Conservation (phyloP, 1,140 invertebrate species). For the Trypoxylus dichotomus region DNA sequence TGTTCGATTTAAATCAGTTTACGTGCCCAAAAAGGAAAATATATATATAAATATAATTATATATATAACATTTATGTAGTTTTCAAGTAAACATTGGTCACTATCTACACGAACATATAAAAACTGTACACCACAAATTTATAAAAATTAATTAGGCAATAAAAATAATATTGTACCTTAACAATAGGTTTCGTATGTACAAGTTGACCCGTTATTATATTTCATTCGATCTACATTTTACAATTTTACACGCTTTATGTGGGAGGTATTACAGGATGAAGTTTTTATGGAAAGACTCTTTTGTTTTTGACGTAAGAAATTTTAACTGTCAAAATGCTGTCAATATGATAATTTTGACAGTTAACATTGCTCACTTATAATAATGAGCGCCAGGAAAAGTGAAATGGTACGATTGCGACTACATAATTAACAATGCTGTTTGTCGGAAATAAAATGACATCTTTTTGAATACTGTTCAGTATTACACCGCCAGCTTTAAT, state of each 20-base stretch:
- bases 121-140: slow-evolving; percentile 49
- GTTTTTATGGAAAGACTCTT: no score
- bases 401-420: no score
- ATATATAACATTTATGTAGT: slow-evolving; percentile 49
- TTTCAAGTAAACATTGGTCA: slow-evolving; percentile 44
- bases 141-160: slow-evolving; percentile 34
- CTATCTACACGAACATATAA: slow-evolving; percentile 45
- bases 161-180: slow-evolving; percentile 44
- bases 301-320: no score
- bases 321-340: no score
- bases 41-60: slow-evolving; percentile 23
- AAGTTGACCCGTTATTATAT: slow-evolving; percentile 4
- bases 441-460: no score
- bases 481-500: no score
- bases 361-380: no score
- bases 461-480: no score
- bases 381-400: no score
- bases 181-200: slow-evolving; percentile 42
- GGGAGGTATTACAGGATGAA: no score
- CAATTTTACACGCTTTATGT: background rate
- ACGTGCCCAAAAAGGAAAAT: slow-evolving; percentile 41
- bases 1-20: background rate
- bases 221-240: background rate
- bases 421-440: no score
- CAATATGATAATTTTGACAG: no score